Conservation (phyloP, 2,113 vertebrate species). For the Boulengeromyrus knoepffleri region DNA sequence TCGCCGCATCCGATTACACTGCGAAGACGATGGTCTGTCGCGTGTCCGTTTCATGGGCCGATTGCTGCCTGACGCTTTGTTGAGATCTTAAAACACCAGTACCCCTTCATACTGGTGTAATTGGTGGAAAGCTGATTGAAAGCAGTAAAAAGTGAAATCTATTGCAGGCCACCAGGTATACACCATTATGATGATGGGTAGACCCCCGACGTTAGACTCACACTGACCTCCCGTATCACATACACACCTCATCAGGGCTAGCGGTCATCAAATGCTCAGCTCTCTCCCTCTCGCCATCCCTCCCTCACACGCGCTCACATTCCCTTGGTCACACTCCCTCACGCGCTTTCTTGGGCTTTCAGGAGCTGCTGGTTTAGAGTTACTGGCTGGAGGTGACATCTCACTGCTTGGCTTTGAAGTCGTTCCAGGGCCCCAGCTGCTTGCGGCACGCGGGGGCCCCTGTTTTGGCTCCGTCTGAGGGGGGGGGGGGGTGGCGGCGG, state of each 20-base stretch:
- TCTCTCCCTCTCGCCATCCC: constrained; percentile 6
- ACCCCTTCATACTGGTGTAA: background rate
- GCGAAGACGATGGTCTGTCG: background rate
- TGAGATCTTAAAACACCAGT: background rate
- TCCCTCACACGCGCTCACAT: constrained; percentile 2
- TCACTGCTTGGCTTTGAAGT: constrained; percentile 58
- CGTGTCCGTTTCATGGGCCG: background rate
- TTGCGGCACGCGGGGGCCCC: background rate
- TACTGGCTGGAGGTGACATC: constrained; percentile 51
- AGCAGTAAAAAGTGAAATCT: background rate
- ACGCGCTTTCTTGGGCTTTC: background rate
- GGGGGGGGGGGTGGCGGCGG: background rate
- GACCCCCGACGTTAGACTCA: background rate
- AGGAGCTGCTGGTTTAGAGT: constrained; percentile 46
- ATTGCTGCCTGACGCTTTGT: background rate
- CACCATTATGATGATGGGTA: background rate
- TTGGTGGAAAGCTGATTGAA: background rate
- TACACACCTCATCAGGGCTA: background rate
- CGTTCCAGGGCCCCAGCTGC: constrained; percentile 38
- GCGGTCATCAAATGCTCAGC: constrained; percentile 18
- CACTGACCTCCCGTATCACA: background rate
- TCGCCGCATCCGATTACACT: background rate
- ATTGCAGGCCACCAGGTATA: background rate
- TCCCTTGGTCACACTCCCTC: background rate
- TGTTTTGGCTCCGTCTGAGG: constrained; percentile 18